These are phyloP conservation scores for Orthonychiurus folsomi DNA, from an alignment of 2,888 invertebrate species.

Conservation along the genomic window DNA sequence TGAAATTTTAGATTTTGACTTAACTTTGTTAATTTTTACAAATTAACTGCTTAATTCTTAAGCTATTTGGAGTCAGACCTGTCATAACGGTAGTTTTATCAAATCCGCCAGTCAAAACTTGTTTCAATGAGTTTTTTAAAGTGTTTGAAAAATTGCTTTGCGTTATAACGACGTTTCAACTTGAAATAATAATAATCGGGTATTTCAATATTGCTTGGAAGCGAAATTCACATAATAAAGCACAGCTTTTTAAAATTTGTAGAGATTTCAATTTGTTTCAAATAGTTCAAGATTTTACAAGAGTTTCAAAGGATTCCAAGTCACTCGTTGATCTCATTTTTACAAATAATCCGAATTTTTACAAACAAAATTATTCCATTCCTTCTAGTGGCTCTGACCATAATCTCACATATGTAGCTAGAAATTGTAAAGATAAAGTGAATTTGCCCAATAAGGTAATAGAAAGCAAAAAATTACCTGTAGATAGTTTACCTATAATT, in stretches of 20 bases:
- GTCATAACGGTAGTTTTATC: neutral
- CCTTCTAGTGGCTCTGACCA: neutral
- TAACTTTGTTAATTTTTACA: neutral
- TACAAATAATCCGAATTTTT: neutral
- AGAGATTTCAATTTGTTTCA: neutral
- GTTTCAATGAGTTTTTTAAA: neutral
- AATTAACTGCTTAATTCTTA: neutral
- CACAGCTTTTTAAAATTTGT: neutral
- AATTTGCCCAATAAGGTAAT: neutral
- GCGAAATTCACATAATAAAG: neutral
- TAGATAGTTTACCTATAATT: too few species aligned
- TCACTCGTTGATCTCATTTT: neutral
- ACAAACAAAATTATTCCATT: neutral
- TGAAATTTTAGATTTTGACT: neutral
- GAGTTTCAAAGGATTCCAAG: neutral
- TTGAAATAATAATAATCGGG: neutral
- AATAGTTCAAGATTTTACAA: neutral
- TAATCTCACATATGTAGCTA: neutral
- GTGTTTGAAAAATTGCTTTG: neutral
- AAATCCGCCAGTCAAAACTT: neutral
- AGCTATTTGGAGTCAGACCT: neutral
- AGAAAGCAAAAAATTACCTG: too few species aligned
- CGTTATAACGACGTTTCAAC: neutral
- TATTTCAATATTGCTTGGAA: neutral
- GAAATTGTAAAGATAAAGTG: neutral